Conservation (phyloP, 2,888 invertebrate species). For the Zonitis immaculata region DNA sequence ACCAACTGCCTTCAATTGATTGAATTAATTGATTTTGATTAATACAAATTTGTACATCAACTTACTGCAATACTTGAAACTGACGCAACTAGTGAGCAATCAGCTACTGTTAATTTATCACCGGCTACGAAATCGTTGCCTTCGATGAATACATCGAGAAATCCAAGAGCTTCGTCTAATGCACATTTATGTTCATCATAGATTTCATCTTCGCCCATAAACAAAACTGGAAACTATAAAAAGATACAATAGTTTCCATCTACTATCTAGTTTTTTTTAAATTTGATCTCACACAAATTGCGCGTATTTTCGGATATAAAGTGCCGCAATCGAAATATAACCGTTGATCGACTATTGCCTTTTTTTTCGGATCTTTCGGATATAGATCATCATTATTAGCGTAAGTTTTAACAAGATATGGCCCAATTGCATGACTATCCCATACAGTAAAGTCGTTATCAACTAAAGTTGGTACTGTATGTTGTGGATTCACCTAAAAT, state of each 20-base stretch:
- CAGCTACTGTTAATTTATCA: slow-evolving; percentile 59
- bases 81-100: slow-evolving; percentile 57
- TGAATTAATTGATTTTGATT: background rate
- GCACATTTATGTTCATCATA: slow-evolving; percentile 52
- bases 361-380: slow-evolving; percentile 55
- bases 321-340: slow-evolving; percentile 60
- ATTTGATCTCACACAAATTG: slow-evolving; percentile 54
- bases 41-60: slow-evolving; percentile 28
- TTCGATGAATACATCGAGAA: slow-evolving; percentile 56
- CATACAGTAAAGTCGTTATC: slow-evolving; percentile 63
- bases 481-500: slow-evolving; percentile 61
- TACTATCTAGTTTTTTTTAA: background rate
- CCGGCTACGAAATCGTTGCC: slow-evolving; percentile 60
- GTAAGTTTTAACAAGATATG: slow-evolving; percentile 60
- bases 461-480: slow-evolving; percentile 63
- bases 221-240: slow-evolving; percentile 58
- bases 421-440: slow-evolving; percentile 64
- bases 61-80: slow-evolving; percentile 55
- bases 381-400: slow-evolving; percentile 58
- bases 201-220: slow-evolving; percentile 55
- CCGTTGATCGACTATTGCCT: slow-evolving; percentile 59
- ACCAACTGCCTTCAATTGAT: slow-evolving; percentile 51
- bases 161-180: slow-evolving; percentile 56
- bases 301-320: slow-evolving; percentile 59
- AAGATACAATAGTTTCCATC: background rate